Evolutionary conservation across 53 echinoderm and acorn worm genomes (phyloP).

Genomic region (Pentamera pediparva): DNA sequence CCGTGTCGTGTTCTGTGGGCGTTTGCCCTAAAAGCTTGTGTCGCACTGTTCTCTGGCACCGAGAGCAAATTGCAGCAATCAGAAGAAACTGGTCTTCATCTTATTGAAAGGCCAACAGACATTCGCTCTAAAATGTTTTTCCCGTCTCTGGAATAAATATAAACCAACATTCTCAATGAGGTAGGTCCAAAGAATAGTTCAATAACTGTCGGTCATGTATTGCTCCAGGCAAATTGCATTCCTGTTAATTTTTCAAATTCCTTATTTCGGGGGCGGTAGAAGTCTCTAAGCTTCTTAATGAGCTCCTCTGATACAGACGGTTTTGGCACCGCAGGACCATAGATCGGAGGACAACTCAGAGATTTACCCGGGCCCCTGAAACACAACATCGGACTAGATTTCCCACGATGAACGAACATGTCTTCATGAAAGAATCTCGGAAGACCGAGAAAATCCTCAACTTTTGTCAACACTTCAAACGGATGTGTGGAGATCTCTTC

Average conservation of each 20-base stretch:
- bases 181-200: too few species aligned
- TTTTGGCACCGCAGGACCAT: not conserved
- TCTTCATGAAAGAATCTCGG: not conserved
- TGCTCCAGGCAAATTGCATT: constrained; percentile 8
- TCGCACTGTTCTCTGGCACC: too few species aligned
- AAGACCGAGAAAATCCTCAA: constrained; percentile 1
- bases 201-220: not conserved
- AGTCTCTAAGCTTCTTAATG: constrained; percentile 9
- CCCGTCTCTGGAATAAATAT: too few species aligned
- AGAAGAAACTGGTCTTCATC: too few species aligned
- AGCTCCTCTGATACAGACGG: not conserved
- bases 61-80: too few species aligned
- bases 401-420: not conserved
- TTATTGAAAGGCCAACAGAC: too few species aligned
- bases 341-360: not conserved
- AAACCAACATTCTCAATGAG: too few species aligned
- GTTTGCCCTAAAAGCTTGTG: too few species aligned
- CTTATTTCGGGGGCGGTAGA: constrained; percentile 18
- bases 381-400: not conserved
- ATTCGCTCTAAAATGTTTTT: too few species aligned
- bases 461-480: not conserved
- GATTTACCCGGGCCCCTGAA: not conserved
- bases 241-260: constrained; percentile 13
- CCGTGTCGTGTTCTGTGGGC: too few species aligned
- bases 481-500: constrained; percentile 1